Evolutionary conservation across 2,888 invertebrate genomes (phyloP).

Genomic region (Amblyjoppa fuscipennis): DNA sequence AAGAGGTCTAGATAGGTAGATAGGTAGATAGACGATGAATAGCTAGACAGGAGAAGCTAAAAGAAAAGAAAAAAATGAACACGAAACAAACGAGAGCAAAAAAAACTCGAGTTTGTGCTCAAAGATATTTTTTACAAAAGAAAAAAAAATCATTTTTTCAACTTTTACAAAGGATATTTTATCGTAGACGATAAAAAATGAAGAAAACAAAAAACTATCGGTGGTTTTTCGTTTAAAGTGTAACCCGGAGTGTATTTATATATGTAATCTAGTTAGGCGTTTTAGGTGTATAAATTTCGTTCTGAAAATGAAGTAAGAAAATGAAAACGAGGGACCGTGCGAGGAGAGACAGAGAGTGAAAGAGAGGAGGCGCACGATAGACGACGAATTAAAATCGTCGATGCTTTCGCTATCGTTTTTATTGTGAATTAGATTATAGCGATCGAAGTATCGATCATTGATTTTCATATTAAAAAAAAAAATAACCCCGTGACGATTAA

Average conservation of each 20-base stretch:
- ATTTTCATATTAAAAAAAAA: conserved; percentile 14
- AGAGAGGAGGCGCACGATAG: conserved; percentile 10
- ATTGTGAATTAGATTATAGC: conserved; percentile 3
- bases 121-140: conserved; percentile 42
- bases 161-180: conserved; percentile 14
- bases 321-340: conserved; percentile 29
- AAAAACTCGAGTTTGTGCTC: conserved; percentile 33
- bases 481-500: conserved; percentile 49
- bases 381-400: conserved; percentile 29
- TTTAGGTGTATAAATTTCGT: conserved; percentile 41
- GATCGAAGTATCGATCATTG: conserved; percentile 1
- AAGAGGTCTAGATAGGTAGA: not conserved
- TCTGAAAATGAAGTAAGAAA: not conserved
- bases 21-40: conserved; percentile 21
- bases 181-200: not conserved
- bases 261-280: conserved; percentile 14
- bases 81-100: conserved; percentile 3
- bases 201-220: not conserved
- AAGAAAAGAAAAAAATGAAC: not conserved
- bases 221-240: conserved; percentile 1
- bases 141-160: conserved; percentile 6
- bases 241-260: conserved; percentile 34
- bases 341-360: not conserved
- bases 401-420: conserved; percentile 1
- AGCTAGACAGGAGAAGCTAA: conserved; percentile 9